Conservation (phyloP, 2,888 invertebrate genomes). For the Ennomos erosarius region DNA sequence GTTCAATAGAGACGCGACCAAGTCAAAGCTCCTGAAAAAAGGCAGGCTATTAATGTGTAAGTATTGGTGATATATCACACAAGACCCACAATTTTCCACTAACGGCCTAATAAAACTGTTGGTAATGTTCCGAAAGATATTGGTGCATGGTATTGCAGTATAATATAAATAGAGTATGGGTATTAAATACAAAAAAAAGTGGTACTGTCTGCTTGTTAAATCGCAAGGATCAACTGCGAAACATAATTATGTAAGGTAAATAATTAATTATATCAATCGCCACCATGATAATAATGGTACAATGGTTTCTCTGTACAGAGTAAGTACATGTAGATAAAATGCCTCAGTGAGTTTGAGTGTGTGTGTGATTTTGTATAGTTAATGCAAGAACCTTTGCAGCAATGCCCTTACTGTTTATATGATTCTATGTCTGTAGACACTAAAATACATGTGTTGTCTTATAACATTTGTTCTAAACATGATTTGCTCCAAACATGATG, state of each 20-base stretch:
- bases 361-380: too few relatives aligned
- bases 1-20: slow-evolving; percentile 13
- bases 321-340: too few relatives aligned
- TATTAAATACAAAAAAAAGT: neutral
- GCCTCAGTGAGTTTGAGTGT: too few relatives aligned
- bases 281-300: too few relatives aligned
- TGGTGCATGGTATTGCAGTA: slow-evolving; percentile 25
- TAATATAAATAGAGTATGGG: slow-evolving; percentile 12
- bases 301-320: too few relatives aligned
- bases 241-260: too few relatives aligned
- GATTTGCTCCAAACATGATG: slow-evolving; percentile 20
- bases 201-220: too few relatives aligned
- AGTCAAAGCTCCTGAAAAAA: slow-evolving; percentile 11
- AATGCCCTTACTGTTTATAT: slow-evolving; percentile 13
- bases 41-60: slow-evolving; percentile 8
- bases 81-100: slow-evolving; percentile 25
- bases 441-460: slow-evolving; percentile 29
- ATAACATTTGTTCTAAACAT: slow-evolving; percentile 16
- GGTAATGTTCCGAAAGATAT: slow-evolving; percentile 35
- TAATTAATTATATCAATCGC: too few relatives aligned
- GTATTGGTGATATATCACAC: slow-evolving; percentile 20
- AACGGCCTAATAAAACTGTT: slow-evolving; percentile 40
- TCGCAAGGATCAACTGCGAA: too few relatives aligned
- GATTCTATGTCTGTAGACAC: neutral
- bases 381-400: too few relatives aligned